These are phyloP conservation scores for Festucalex cinctus DNA, from an alignment of 2,113 vertebrate species.

Conservation along the genomic window DNA sequence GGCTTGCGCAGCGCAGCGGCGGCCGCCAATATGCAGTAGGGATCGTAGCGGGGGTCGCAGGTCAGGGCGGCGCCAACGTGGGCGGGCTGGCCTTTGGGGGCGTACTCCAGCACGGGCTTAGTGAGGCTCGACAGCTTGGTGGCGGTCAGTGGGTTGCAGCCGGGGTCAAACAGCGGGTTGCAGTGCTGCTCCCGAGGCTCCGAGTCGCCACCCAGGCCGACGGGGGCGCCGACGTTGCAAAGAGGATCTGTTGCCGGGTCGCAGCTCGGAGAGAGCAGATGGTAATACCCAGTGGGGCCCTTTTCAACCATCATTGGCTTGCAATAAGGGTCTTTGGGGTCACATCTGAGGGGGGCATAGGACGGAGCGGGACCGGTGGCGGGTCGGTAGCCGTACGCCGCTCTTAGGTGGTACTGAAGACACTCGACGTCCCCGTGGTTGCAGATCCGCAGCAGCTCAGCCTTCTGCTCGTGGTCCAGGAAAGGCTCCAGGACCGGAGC, in stretches of 20 bases:
- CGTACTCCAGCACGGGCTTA: constrained; percentile 65
- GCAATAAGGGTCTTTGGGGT: constrained; percentile 75
- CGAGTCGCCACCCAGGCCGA: constrained; percentile 36
- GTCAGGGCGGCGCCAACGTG: constrained; percentile 44
- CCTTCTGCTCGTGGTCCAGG: constrained; percentile 60
- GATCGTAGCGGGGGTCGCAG: constrained; percentile 70
- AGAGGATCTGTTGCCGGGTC: constrained; percentile 69
- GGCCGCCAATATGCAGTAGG: constrained; percentile 65
- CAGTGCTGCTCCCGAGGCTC: constrained; percentile 62
- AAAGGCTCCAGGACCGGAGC: constrained; percentile 68
- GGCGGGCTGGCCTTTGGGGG: constrained; percentile 41
- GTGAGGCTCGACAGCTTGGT: constrained; percentile 62
- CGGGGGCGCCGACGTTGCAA: constrained; percentile 51
- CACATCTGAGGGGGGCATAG: constrained; percentile 67
- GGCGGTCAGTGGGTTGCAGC: constrained; percentile 73
- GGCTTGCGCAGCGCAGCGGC: constrained; percentile 58
- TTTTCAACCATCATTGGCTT: constrained; percentile 58
- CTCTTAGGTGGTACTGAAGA: constrained; percentile 76
- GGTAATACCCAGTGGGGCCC: constrained; percentile 63
- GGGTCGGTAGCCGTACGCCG: constrained; percentile 72
- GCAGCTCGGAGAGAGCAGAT: constrained; percentile 63
- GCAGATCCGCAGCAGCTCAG: constrained; percentile 75
- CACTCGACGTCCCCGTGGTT: constrained; percentile 71
- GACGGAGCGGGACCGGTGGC: constrained; percentile 57
- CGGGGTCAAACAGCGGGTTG: constrained; percentile 73